Base-by-base conservation (phyloP, 2,113 vertebrate species). In the Misgurnus anguillicaudatus region DNA sequence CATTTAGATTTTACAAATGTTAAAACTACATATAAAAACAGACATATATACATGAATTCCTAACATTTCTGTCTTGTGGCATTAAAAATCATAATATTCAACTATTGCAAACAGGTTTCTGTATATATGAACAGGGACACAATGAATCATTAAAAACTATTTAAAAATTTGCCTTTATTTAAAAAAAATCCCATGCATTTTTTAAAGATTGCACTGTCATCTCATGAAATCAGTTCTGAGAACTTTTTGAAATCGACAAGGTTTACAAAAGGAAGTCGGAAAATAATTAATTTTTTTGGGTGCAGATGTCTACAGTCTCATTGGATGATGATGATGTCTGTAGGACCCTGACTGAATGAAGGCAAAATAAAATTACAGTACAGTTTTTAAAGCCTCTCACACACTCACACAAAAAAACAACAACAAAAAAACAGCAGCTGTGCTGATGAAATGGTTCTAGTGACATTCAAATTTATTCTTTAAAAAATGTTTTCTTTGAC, bases 31-130 rank as follows among this genome's bases (percentile, higher is more conserved):
- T 36, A 62, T 9, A 45, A 45, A 17, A 61, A 73, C 10, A 73
- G 57, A 58, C 17, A 62, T 45, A 74, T 74, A 16, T 74, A 74
- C 72, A 74, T 47, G 6, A 60, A 36, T 61, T 71, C 14, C 9
- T 17, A 47, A 73, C 51, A 31, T 42, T 41, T 61, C 14, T 14
- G 24, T 38, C 41, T 62, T 62, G 53, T 62, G 58, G 55, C 24
- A 61, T 74, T 74, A 74, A 74, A 74, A 47, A 14, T 48, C 1
- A 60, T 74, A 17, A 47, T 31, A 74, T 39, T 21, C 55, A 58
- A 17, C 45, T 9, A 16, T 47, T 5, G 31, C 13, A 58, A 42
- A 72, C 1, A 31, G 57, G 39, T 21, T 41, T 8, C 39, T 31
- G 24, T 11, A 62, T 19, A 62, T 31, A 74, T 47, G n/a, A 73